Evolutionary conservation across 2,113 vertebrate species (phyloP).

Genomic region (Mus pahari): DNA sequence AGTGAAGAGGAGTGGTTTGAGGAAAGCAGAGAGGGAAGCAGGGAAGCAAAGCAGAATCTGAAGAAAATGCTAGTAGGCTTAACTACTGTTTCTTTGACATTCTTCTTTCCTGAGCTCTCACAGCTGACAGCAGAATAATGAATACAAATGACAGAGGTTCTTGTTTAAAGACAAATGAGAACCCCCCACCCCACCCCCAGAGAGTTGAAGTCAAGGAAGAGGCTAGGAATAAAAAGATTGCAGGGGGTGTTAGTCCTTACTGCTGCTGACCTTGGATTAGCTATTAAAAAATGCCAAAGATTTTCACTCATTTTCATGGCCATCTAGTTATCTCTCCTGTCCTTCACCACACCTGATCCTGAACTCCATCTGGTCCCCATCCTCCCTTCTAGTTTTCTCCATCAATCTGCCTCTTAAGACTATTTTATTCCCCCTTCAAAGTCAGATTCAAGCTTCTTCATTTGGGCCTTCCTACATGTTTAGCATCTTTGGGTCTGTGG

Average conservation of each 20-base stretch:
- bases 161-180: background rate
- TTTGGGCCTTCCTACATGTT: no score
- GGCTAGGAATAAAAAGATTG: background rate
- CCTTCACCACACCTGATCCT: no score
- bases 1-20: no score
- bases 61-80: background rate
- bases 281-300: slow-evolving; percentile 61
- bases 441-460: no score
- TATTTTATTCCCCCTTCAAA: no score
- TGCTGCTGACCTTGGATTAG: slow-evolving; percentile 37
- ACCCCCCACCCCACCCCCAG: no score
- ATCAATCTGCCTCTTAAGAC: no score
- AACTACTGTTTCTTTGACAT: background rate
- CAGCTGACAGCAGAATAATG: background rate
- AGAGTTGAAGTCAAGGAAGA: background rate
- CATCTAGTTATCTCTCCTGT: no score
- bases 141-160: background rate
- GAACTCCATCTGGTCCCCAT: no score
- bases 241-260: slow-evolving; percentile 24
- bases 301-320: no score
- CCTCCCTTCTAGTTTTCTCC: no score
- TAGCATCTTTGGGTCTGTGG: no score
- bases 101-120: background rate
- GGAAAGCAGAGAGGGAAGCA: background rate
- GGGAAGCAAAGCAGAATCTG: background rate